Percentiles rank a stretch among this genome's conserved stretches.
Evolutionary conservation across 2,797 vertebrate genomes (phyloP).

Genomic region (Pagetopsis macropterus): DNA sequence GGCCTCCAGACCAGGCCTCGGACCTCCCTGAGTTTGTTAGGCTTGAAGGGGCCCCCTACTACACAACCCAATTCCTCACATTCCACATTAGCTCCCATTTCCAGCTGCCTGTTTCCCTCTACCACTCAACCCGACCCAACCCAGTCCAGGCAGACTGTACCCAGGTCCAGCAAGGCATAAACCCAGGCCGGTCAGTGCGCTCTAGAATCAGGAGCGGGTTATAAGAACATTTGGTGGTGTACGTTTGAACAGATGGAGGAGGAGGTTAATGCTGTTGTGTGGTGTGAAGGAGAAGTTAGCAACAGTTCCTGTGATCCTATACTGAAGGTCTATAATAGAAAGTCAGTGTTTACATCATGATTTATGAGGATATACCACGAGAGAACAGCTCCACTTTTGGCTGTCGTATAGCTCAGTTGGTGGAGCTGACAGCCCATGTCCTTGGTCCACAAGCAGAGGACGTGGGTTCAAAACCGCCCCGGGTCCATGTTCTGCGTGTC

Average conservation of each 20-base stretch:
- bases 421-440: too few species aligned
- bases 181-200: slow-evolving; percentile 22
- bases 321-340: background rate
- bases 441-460: too few species aligned
- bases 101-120: slow-evolving; percentile 83
- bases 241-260: slow-evolving; percentile 24
- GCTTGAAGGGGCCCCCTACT: slow-evolving; percentile 86
- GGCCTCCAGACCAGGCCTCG: slow-evolving; percentile 86
- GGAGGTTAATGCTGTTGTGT: background rate
- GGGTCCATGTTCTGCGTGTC: too few species aligned
- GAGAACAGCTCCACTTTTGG: background rate
- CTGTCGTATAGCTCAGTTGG: too few species aligned
- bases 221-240: slow-evolving; percentile 6
- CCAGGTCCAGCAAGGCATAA: slow-evolving; percentile 38
- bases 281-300: slow-evolving; percentile 1
- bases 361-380: background rate
- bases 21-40: slow-evolving; percentile 92
- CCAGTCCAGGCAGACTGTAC: slow-evolving; percentile 52
- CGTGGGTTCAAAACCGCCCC: too few species aligned
- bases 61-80: slow-evolving; percentile 87
- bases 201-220: slow-evolving; percentile 6
- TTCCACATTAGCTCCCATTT: slow-evolving; percentile 88
- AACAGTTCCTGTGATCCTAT: background rate
- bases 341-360: background rate
- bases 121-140: slow-evolving; percentile 67